A percentile compares a stretch with the other conserved stretches of the same genome.
phyloP scores from a whole-genome alignment of 2,797 vertebrate species.

The Sarcophilus harrisii region DNA sequence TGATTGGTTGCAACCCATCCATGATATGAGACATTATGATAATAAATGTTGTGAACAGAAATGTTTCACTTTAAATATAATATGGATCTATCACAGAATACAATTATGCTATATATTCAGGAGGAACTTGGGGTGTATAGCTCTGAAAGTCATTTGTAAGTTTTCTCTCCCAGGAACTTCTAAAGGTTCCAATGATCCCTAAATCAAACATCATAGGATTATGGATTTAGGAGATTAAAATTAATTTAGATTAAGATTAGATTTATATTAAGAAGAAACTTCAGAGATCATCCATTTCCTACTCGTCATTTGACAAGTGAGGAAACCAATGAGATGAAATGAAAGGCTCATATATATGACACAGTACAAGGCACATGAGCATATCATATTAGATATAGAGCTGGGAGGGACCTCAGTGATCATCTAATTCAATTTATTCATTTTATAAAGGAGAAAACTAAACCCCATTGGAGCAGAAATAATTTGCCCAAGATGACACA shows the following conservation, averaged over 20 bases:
- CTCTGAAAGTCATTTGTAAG: conserved; percentile 14
- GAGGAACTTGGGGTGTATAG: neutral
- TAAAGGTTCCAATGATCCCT: neutral
- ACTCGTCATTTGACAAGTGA: neutral
- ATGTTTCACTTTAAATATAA: neutral
- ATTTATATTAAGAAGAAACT: neutral
- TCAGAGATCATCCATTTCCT: neutral
- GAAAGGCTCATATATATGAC: neutral
- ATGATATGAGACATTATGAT: neutral
- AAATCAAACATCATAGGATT: neutral
- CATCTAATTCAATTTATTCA: neutral
- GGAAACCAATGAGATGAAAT: neutral
- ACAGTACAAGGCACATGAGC: neutral
- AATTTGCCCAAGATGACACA: neutral
- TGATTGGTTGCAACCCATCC: neutral
- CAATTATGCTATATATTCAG: neutral
- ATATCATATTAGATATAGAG: neutral
- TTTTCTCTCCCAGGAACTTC: neutral
- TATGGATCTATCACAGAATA: neutral
- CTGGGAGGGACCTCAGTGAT: neutral
- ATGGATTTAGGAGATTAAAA: neutral
- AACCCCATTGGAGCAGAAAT: neutral
- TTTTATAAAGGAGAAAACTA: neutral
- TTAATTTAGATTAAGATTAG: neutral
- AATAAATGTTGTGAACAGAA: neutral